phyloP scores from a whole-genome alignment of 2,797 vertebrate genomes.

The Aulostomus chinensis region DNA sequence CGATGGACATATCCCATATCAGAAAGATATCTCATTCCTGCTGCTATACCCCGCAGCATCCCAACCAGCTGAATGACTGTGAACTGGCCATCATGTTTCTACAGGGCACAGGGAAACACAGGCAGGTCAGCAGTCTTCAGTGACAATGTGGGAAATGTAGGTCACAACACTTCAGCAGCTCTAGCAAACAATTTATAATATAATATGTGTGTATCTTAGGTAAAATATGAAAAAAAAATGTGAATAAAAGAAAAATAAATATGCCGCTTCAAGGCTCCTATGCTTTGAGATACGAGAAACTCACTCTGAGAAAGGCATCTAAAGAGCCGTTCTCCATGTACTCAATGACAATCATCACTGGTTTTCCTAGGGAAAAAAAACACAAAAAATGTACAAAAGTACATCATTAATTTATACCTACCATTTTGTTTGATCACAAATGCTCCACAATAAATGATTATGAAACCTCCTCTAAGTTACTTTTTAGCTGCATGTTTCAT shows the following conservation, averaged over 20 bases:
- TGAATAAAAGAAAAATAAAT: neutral
- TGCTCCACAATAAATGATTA: too few species aligned
- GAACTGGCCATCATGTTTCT: conserved; percentile 99
- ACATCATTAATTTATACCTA: too few species aligned
- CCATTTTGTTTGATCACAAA: too few species aligned
- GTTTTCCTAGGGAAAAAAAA: conserved; percentile 85
- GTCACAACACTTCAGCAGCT: conserved; percentile 60
- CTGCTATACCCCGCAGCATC: conserved; percentile 96
- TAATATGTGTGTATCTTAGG: too few species aligned
- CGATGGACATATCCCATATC: conserved; percentile 99
- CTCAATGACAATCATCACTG: conserved; percentile 99
- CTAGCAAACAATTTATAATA: conserved; percentile 54
- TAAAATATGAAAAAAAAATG: too few species aligned
- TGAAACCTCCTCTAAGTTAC: too few species aligned
- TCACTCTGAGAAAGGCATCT: conserved; percentile 97
- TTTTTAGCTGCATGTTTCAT: too few species aligned
- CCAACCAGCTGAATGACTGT: conserved; percentile 98
- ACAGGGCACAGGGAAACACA: conserved; percentile 42
- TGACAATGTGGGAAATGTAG: conserved; percentile 59
- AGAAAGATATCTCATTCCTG: conserved; percentile 97
- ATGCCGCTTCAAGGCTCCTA: conserved; percentile 11
- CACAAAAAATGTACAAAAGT: too few species aligned
- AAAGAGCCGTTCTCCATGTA: conserved; percentile 99
- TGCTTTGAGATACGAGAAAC: conserved; percentile 60
- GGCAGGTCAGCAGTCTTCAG: conserved; percentile 50